Conservation (phyloP, 2,888 invertebrate genomes). For the Heliconius charithonia region DNA sequence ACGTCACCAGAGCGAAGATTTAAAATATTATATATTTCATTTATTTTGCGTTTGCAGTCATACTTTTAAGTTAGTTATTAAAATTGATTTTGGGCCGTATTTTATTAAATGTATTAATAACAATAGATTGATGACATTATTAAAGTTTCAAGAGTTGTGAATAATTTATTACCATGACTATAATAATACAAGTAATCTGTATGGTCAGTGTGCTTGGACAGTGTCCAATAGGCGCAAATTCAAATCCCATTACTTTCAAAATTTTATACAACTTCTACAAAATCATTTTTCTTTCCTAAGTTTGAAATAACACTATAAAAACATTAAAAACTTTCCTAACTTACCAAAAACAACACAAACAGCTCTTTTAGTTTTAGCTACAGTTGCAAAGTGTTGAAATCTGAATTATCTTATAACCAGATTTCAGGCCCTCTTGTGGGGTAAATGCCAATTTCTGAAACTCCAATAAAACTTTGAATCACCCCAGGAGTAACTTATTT, state of each 20-base stretch:
- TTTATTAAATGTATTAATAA: too few relatives aligned
- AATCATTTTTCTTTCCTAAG: background rate
- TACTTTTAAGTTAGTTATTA: too few relatives aligned
- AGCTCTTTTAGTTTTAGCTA: background rate
- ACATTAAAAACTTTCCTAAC: background rate
- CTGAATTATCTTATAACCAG: background rate
- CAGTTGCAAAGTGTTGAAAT: background rate
- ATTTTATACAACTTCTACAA: background rate
- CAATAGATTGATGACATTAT: too few relatives aligned
- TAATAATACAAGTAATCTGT: too few relatives aligned
- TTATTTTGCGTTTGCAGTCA: too few relatives aligned
- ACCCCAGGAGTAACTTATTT: conserved; percentile 17
- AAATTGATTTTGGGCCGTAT: too few relatives aligned
- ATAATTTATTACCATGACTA: too few relatives aligned
- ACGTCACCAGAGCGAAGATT: too few relatives aligned
- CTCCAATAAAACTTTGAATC: conserved; percentile 23
- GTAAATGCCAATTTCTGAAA: conserved; percentile 15
- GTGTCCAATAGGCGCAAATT: too few relatives aligned
- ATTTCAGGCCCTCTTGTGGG: background rate
- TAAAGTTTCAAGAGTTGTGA: too few relatives aligned
- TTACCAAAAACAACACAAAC: background rate
- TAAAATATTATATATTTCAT: too few relatives aligned
- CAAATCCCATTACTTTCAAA: background rate
- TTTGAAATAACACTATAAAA: background rate
- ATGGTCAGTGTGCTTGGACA: too few relatives aligned